Conservation (phyloP, 2,888 invertebrate species). For the Ophioninae sp. region DNA sequence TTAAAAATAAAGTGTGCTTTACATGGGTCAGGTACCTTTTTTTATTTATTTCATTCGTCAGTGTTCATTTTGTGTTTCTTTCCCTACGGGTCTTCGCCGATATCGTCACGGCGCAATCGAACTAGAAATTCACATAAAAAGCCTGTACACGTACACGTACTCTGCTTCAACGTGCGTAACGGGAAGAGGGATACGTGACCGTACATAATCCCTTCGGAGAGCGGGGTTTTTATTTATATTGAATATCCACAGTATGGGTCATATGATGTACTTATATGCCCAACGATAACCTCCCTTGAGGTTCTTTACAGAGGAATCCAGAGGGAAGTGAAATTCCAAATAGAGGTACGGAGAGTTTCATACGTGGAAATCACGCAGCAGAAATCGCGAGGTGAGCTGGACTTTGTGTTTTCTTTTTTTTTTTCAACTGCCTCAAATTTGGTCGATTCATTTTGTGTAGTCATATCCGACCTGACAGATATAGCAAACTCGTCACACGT, state of each 20-base stretch:
- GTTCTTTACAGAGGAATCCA: slow-evolving; percentile 22
- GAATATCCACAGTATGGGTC: slow-evolving; percentile 36
- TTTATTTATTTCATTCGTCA: slow-evolving; percentile 22
- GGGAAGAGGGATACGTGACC: slow-evolving; percentile 41
- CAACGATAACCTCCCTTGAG: slow-evolving; percentile 8
- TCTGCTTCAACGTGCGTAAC: slow-evolving; percentile 22
- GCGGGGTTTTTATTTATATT: slow-evolving; percentile 49
- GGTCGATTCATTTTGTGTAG: neutral
- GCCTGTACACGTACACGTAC: slow-evolving; percentile 10
- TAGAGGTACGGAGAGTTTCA: slow-evolving; percentile 14
- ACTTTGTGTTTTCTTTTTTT: neutral
- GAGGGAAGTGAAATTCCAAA: slow-evolving; percentile 36
- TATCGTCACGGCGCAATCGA: slow-evolving; percentile 16
- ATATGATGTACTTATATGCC: slow-evolving; percentile 32
- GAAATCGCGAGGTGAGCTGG: neutral
- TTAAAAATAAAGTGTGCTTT: no score
- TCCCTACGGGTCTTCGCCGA: neutral
- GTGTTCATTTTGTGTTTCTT: slow-evolving; percentile 9
- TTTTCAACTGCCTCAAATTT: neutral
- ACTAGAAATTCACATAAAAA: slow-evolving; percentile 20
- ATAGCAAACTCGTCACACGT: neutral
- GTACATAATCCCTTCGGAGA: slow-evolving; percentile 23
- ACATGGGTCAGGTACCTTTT: no score
- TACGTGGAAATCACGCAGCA: neutral
- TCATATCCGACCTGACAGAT: neutral